Conservation (phyloP, 2,113 vertebrate species). For the Mystacornis crossleyi region DNA sequence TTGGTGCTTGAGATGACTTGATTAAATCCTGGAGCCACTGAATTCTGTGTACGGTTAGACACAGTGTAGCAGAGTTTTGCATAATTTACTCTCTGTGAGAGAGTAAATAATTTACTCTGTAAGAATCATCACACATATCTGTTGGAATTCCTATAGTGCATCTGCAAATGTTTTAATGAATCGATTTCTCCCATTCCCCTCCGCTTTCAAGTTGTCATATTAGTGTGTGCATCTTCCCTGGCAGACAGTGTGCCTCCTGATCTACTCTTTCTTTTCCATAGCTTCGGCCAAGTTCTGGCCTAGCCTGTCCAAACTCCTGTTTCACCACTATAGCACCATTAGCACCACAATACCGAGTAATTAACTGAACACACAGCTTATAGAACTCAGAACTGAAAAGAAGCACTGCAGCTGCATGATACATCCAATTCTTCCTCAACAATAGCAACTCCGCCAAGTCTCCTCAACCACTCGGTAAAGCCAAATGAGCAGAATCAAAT, state of each 20-base stretch:
- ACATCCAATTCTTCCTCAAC: not conserved
- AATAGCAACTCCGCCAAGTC: not conserved
- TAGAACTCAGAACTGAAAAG: not conserved
- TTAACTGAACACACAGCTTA: not conserved
- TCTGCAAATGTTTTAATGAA: not conserved
- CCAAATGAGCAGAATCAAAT: not conserved
- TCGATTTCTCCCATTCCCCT: not conserved
- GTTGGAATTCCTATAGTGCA: not conserved
- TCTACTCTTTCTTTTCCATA: not conserved
- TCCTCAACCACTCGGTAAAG: not conserved
- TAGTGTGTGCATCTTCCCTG: not conserved
- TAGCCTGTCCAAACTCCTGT: not conserved
- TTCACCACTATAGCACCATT: not conserved
- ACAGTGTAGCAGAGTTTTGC: not conserved
- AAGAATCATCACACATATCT: not conserved
- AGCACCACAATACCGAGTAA: not conserved
- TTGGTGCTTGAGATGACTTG: not conserved
- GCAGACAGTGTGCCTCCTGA: not conserved
- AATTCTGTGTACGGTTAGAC: not conserved
- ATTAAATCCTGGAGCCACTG: not conserved
- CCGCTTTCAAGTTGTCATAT: not conserved
- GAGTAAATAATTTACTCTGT: not conserved
- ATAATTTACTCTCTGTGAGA: not conserved
- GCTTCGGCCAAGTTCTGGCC: not conserved
- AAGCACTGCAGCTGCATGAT: not conserved